Evolutionary conservation across 2,888 invertebrate species (phyloP).

Genomic region (Frankliniella intonsa): DNA sequence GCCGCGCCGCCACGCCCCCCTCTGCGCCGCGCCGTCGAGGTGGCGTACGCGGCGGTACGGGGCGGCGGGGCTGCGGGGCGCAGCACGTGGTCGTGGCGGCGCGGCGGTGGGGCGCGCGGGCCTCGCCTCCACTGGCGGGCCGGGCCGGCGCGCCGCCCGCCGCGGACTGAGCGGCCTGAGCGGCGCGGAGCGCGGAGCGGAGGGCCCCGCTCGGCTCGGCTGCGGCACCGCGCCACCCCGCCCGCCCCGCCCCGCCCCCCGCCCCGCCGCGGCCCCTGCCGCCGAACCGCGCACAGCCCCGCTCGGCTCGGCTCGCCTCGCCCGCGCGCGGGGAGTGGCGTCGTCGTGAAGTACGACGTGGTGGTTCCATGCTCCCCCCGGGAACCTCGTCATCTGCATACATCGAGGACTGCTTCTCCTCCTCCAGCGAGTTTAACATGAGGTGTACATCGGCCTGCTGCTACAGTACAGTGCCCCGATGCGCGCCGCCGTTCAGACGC

Average conservation of each 20-base stretch:
- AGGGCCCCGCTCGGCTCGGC: neutral
- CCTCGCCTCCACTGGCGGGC: neutral
- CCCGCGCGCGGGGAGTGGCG: too few relatives aligned
- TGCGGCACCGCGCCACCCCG: neutral
- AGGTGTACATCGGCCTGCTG: too few relatives aligned
- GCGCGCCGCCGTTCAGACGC: neutral
- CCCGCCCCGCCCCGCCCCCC: neutral
- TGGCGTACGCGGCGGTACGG: neutral
- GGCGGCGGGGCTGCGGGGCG: neutral
- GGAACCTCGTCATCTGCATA: too few relatives aligned
- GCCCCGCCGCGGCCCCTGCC: conserved; percentile 3
- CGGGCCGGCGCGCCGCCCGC: neutral
- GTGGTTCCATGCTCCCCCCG: too few relatives aligned
- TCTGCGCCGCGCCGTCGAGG: neutral
- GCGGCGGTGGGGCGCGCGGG: neutral
- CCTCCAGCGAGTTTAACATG: too few relatives aligned
- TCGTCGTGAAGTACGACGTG: too few relatives aligned
- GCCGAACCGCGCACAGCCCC: neutral
- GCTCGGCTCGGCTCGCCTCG: neutral
- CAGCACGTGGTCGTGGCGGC: conserved; percentile 3
- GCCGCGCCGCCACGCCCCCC: neutral
- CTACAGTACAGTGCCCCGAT: neutral
- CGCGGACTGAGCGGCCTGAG: neutral
- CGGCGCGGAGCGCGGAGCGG: neutral
- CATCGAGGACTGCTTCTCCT: too few relatives aligned